These are phyloP conservation scores for Dicentrarchus labrax DNA, from an alignment of 2,113 vertebrate species.

Conservation along the genomic window DNA sequence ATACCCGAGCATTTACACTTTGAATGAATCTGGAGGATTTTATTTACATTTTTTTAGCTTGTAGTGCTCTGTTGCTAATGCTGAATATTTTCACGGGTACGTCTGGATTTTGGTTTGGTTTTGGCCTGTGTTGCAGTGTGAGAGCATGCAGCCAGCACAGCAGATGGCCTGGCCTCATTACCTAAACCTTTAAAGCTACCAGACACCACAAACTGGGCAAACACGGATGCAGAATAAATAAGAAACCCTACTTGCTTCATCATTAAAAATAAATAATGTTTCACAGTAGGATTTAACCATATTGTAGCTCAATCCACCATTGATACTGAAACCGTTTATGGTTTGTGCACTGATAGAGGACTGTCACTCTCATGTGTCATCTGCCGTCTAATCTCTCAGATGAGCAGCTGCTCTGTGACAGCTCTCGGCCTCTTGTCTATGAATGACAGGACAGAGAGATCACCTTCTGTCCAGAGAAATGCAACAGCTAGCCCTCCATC, in stretches of 20 bases:
- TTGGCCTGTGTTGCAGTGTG: conserved; percentile 38
- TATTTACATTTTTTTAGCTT: conserved; percentile 1
- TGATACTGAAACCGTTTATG: conserved; percentile 1
- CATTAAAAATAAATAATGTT: neutral
- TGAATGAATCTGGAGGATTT: conserved; percentile 10
- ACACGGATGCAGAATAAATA: conserved; percentile 13
- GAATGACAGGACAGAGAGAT: conserved; percentile 39
- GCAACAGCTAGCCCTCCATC: conserved; percentile 10
- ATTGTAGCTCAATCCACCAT: neutral
- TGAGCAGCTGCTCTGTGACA: conserved; percentile 55
- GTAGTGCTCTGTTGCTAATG: conserved; percentile 27
- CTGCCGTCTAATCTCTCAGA: conserved; percentile 36
- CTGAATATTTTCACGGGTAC: conserved; percentile 27
- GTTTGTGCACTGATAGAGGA: conserved; percentile 3
- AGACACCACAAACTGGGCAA: conserved; percentile 26
- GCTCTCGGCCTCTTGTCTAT: conserved; percentile 1
- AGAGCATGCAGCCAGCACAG: conserved; percentile 57
- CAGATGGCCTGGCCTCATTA: conserved; percentile 55
- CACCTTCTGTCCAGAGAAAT: conserved; percentile 43
- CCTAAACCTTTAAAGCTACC: conserved; percentile 36
- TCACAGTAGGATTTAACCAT: neutral
- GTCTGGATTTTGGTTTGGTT: conserved; percentile 13
- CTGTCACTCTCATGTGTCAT: conserved; percentile 43
- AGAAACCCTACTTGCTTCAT: neutral
- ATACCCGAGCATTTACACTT: conserved; percentile 9